Base-by-base conservation (phyloP, 92 coral and sea anemone genomes). In the Phenganax subtilis region DNA sequence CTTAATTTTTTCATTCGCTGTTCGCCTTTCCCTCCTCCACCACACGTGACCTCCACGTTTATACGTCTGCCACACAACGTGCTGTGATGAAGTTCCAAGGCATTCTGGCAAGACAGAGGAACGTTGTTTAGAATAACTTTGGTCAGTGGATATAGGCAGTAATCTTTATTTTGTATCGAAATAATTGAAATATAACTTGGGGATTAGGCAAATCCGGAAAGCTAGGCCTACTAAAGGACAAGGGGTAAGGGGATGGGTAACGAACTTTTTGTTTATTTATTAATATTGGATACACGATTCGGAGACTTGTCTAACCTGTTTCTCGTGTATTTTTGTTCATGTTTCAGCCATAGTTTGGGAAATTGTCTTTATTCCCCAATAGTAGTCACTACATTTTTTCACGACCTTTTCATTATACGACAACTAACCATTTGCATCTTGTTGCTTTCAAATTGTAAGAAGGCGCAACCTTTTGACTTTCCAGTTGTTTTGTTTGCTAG, bases 21-120 rank as follows among this genome's bases (percentile, higher is more conserved):
- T 68, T 89, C 86, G 51, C 99, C 96, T 67, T 88, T 87, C 8
- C 99, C 99, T 6, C 99, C 99, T 0, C 99, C 99, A n/a, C 99
- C 99, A 71, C 99, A 96, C 0, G 99, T 96, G 14, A 96, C 85
- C 57, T 96, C 99, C 0, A 96, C 99, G 75, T 96, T 96, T 28
- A 96, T 92, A 73, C 90, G 92, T 81, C 99, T 86, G 20, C 94
- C 96, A 16, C 90, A 92, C 14, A 96, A 54, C 0, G 65, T 77
- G 67, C 96, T 96, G 86, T 96, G 93, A 64, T 96, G 97, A 37
- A 92, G 89, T 84, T 96, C 88, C 62, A 96, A 82, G 8, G 99
- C 99, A 92, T 96, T 96, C 98, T 93, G 85, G 16, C 47, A 60
- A 29, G 16, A 31, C 17, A 83, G 62, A 70, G 30, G 54, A 54